Conservation (phyloP, 2,797 vertebrate species). For the Lepidocolaptes lacrymiger region DNA sequence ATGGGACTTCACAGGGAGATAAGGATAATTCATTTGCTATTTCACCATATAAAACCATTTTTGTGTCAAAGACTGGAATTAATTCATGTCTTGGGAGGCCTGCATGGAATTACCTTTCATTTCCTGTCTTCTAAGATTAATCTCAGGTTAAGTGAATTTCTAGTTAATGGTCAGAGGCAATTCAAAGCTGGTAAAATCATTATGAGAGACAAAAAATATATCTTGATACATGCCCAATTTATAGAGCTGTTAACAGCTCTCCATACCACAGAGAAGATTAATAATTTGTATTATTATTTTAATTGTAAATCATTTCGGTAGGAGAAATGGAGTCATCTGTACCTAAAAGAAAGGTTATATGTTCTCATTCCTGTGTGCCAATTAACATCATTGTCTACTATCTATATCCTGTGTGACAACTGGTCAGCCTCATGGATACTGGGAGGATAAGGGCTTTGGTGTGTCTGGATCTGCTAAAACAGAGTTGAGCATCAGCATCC, state of each 20-base stretch:
- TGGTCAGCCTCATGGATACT: not conserved
- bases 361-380: not conserved
- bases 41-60: not conserved
- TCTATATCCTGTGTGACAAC: accelerated
- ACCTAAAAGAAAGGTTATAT: not conserved
- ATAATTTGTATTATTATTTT: not conserved
- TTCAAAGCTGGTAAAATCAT: slow-evolving; percentile 23
- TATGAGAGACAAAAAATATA: not conserved
- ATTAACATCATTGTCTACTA: not conserved
- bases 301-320: not conserved
- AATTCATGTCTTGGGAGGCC: slow-evolving; percentile 37
- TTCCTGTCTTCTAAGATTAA: slow-evolving; percentile 47
- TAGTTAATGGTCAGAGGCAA: slow-evolving; percentile 29
- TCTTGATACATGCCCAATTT: not conserved
- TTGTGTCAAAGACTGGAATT: slow-evolving; percentile 46
- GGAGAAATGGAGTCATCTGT: not conserved
- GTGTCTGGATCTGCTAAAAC: not conserved
- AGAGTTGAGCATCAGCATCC: not conserved
- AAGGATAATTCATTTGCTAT: slow-evolving; percentile 32
- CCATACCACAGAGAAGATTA: not conserved
- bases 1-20: not conserved
- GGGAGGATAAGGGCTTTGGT: not conserved
- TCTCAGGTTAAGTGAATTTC: slow-evolving; percentile 45
- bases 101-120: slow-evolving; percentile 38
- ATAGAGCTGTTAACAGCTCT: not conserved